Evolutionary conservation across 92 coral and sea anemone species (phyloP), one percentile per base, ranked within the genome.

Genomic region (Umimayanthus kanabou): DNA sequence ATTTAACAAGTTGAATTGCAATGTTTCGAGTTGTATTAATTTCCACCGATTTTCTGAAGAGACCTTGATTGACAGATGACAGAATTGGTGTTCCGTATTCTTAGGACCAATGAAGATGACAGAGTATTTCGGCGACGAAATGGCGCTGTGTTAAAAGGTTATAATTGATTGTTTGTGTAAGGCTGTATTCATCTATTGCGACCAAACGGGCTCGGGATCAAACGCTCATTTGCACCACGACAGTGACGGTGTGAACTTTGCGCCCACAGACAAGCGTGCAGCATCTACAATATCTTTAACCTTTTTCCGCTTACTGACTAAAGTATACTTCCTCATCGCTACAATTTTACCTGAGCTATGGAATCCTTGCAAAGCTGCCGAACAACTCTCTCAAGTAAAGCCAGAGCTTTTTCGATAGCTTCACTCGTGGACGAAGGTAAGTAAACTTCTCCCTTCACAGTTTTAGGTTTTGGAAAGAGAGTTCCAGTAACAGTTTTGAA

Each of bases 141-240:
- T 89, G 98, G 96, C 98, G 98, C 98, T 86, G 90, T 82, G 96
- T 92, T 94, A 95, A 95, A 95, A 95, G 98, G 93, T 87, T 90
- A 91, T 95, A 95, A 95, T 95, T 93, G 98, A 95, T 95, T 95
- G 92, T 95, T 95, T 95, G 95, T 93, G 73, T 88, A 85, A 91
- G 93, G 92, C 90, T 91, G 93, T 91, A 95, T 93, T 95, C 96
- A 93, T 91, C 94, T 93, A 93, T 91, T 88, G 90, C 96, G 81
- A 77, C 88, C 87, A 85, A 92, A 95, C 92, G 88, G 84, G 89
- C 58, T 85, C 89, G 75, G 75, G 85, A 85, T 91, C 88, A 89
- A 71, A 50, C 39, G 58, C 73, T 77, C 88, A 83, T 45, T 87
- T 77, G 88, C 69, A 53, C 55, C 81, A 64, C 47, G 67, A 77